Evolutionary conservation across 2,797 vertebrate species (phyloP).

Genomic region (Danio kyathit): DNA sequence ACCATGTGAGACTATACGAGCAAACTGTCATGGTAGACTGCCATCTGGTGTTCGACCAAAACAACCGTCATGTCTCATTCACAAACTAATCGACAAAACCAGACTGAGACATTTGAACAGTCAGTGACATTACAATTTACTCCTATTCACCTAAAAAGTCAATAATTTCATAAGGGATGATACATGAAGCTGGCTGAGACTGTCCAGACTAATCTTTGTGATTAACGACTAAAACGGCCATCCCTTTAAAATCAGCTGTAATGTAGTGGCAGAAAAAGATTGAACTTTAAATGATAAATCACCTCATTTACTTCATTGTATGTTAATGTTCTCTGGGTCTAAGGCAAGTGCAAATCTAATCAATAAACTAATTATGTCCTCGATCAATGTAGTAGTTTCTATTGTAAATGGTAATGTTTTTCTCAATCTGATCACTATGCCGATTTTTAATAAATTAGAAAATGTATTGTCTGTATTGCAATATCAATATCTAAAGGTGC

Average conservation of each 20-base stretch:
- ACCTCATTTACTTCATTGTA: conserved; percentile 15
- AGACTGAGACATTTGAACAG: not conserved
- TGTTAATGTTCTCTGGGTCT: conserved; percentile 14
- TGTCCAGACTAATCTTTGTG: not conserved
- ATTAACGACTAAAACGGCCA: not conserved
- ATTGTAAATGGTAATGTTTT: not conserved
- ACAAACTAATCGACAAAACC: not conserved
- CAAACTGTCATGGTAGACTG: conserved; percentile 29
- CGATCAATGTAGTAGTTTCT: conserved; percentile 5
- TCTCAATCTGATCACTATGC: not conserved
- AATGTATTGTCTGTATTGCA: not conserved
- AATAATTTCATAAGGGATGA: not conserved
- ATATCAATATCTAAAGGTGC: not conserved
- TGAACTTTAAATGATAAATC: conserved; percentile 2
- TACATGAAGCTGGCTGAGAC: not conserved
- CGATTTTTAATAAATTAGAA: not conserved
- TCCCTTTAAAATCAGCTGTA: not conserved
- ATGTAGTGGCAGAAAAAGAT: not conserved
- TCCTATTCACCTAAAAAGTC: not conserved
- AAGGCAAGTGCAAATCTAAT: not conserved
- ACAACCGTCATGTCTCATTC: not conserved
- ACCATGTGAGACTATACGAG: not conserved
- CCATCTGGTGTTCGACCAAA: conserved; percentile 54
- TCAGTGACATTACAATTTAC: not conserved
- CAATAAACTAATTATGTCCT: conserved; percentile 28